A percentile compares a stretch with the other conserved stretches of the same genome.
phyloP scores from a whole-genome alignment of 2,113 vertebrate genomes.

The Clarias macrocephalus region DNA sequence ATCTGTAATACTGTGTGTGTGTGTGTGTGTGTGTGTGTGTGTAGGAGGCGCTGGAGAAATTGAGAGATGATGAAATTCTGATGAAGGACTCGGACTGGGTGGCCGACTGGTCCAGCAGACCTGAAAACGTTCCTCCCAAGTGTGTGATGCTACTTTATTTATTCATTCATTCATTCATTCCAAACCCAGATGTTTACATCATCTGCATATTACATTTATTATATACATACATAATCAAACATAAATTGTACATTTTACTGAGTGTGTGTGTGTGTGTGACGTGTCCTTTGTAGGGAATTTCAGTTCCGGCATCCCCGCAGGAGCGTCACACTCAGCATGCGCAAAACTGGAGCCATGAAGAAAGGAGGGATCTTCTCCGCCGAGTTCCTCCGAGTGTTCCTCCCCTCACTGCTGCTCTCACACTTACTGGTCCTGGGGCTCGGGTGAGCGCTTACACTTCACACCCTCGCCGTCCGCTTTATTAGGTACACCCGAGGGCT shows the following conservation, averaged over 20 bases:
- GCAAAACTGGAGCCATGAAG: conserved; percentile 97
- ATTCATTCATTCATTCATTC: no score
- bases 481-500: neutral
- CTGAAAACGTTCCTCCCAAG: conserved; percentile 97
- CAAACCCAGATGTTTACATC: no score
- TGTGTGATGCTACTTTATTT: conserved; percentile 66
- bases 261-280: neutral
- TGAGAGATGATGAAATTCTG: conserved; percentile 87
- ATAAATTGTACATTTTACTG: neutral
- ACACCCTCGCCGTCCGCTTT: neutral
- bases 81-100: conserved; percentile 94
- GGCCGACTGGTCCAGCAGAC: conserved; percentile 97
- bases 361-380: conserved; percentile 98
- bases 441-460: conserved; percentile 74
- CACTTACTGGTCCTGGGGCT: conserved; percentile 95
- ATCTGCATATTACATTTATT: no score
- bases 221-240: no score
- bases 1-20: neutral
- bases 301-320: conserved; percentile 95
- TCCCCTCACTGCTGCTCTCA: conserved; percentile 94
- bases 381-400: conserved; percentile 97
- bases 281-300: conserved; percentile 81
- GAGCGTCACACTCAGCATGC: conserved; percentile 93
- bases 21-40: conserved; percentile 21
- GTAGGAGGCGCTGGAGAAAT: conserved; percentile 84